Conservation (phyloP, 2,888 invertebrate species). For the Cheilosia vulpina region DNA sequence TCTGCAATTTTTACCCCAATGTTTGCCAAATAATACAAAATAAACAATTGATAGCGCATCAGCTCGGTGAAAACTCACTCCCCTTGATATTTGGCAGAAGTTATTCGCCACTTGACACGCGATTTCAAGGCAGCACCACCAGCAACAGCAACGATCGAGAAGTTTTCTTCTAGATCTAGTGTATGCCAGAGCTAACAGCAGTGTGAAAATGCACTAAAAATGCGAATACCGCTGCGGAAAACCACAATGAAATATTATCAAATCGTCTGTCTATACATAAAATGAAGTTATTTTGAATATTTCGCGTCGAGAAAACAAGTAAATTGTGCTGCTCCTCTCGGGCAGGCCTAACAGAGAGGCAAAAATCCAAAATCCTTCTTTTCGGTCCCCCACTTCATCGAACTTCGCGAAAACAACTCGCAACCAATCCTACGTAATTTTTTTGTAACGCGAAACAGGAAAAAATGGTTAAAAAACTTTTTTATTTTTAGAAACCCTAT, state of each 20-base stretch:
- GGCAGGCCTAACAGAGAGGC: not conserved
- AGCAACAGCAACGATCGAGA: conserved; percentile 58
- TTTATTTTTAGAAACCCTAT: conserved; percentile 69
- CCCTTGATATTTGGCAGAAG: conserved; percentile 4
- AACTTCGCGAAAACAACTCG: conserved; percentile 24
- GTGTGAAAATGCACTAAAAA: conserved; percentile 62
- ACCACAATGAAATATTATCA: conserved; percentile 39
- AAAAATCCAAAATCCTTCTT: conserved; percentile 21
- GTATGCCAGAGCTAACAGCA: conserved; percentile 43
- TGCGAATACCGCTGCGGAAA: conserved; percentile 36
- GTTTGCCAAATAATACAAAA: conserved; percentile 8
- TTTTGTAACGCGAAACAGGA: conserved; percentile 14
- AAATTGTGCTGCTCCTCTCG: not conserved
- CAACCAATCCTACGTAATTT: conserved; percentile 71
- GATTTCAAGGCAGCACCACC: conserved; percentile 44
- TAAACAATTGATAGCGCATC: conserved; percentile 21
- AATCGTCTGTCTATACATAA: conserved; percentile 35
- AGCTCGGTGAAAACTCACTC: not conserved
- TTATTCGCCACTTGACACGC: conserved; percentile 51
- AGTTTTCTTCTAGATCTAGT: conserved; percentile 50
- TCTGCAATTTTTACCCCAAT: conserved; percentile 26
- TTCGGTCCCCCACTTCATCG: conserved; percentile 2
- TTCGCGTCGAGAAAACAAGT: conserved; percentile 6
- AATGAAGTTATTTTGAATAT: conserved; percentile 40
- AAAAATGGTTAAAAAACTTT: conserved; percentile 52